Evolutionary conservation across 2,888 invertebrate species (phyloP), one percentile per base, ranked within the genome.

Genomic region (Lithophane ornitopus): DNA sequence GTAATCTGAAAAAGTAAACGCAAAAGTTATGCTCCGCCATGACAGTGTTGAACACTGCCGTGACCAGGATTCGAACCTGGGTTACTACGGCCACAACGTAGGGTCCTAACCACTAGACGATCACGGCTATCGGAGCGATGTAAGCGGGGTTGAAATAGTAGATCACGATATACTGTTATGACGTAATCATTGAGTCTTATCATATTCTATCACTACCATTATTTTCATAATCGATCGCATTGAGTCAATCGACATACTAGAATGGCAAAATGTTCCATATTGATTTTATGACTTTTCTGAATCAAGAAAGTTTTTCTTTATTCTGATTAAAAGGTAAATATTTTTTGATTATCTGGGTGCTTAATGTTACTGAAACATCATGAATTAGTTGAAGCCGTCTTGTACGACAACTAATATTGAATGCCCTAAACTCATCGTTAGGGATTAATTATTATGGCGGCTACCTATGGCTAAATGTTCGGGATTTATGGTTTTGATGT

Each of bases 31-130:
- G 49, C 94, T 93, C 93, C 94, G 91, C 95, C 95, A 91, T 92
- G 94, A 94, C 95, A 95, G 94, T 94, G 94, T 76, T n/a, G 6
- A 6, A 83, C 94, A 92, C 92, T 96, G 97, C 97, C 97, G 97
- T 97, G 97, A 97, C 97, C 97, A 97, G 97, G 97, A 97, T 97
- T 97, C 97, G 97, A 97, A 97, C 97, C 97, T 97, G 97, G 97
- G 97, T 97, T 97, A 97, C 97, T 97, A 97, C 97, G 97, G 97
- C 97, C 97, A 97, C 97, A 97, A 97, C 97, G 97, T 97, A 97
- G 97, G 97, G 97, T 97, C 97, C 97, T 97, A 97, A 97, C 97
- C 97, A 97, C 97, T 97, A 97, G 97, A 97, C 97, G 97, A 97
- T 97, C 97, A 97, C 97, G 97, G 97, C 97, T 97, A 90, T 87